Evolutionary conservation across 2,797 vertebrate species (phyloP), one percentile per base, ranked within the genome.

Genomic region (Pseudotriccus pelzelni): DNA sequence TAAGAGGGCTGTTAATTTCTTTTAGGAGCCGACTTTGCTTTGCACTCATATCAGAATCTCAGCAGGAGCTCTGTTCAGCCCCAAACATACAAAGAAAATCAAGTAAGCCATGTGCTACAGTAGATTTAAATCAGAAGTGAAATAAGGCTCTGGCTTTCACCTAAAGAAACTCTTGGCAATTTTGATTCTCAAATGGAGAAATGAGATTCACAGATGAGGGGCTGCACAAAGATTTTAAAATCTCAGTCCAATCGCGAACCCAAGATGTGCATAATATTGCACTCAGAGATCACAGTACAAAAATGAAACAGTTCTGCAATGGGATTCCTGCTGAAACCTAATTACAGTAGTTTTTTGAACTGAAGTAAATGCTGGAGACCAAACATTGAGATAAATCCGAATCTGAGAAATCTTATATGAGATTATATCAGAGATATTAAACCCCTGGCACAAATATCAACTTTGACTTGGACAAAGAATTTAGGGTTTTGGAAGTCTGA

Each of bases 1-100:
- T 98, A 98, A 98, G 98, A 98, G 97, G 95, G 98, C 96, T 98
- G 98, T 99, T 99, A 98, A 99, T 99, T 99, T 99, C 90, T 96
- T 97, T 96, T 97, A 96, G 87, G 53, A 89, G 64, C 36, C 13
- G 6, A 89, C 47, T 97, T 96, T 96, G 91, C 93, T 96, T 96
- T 95, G 60, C 90, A 94, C 70, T 97, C 64, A 27, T 97, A 94
- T 90, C 88, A 94, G 73, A 94, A 94, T 95, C 93, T 96, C 97
- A 95, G 94, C 87, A 95, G 90, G 95, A 96, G 84, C 89, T 97
- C 97, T 94, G 22, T 72, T 68, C 91, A 94, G 90, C 81, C 94
- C 68, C 78, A 92, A 95, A 95, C 87, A 90, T 55, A 94, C 63
- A 92, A 85, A 91, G 63, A 84, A 88, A 95, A 95, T 94, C 39